Base-by-base conservation (phyloP, 2,797 vertebrate species). In the Artibeus lituratus region DNA sequence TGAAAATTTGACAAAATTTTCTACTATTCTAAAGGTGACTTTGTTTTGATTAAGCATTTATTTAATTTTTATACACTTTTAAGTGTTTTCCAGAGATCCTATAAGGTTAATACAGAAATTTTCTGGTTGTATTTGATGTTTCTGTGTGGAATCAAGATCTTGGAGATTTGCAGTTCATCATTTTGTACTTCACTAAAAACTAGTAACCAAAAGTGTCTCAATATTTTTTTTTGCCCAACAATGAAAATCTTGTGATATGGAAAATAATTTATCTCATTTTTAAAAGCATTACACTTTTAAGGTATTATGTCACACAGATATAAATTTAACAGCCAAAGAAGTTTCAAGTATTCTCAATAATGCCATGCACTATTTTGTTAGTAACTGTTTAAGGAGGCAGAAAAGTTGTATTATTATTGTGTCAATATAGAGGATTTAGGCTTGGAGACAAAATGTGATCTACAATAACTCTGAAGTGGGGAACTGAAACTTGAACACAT, bases 391-490 rank as follows among this genome's bases (percentile, higher is more conserved):
- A 42, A 91, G 32, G 16, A 62, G 8, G 9, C 35, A 14, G 7
- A 9, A 91, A 83, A 6, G 1, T 16, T 37, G 32, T 37, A 15
- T 91, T 82, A 57, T 59, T 37, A 51, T 55, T 39, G 26, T 53
- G 32, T 82, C 62, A 51, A 18, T 69, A 86, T 57, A 86, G 14
- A 9, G 7, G 81, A 90, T 62, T 84, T 69, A 78, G 6, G 2
- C 18, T 80, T 80, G 24, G 29, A 73, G 35, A 95, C 39, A 70
- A 96, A 94, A 92, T 18, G 7, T 35, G 49, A 83, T 89, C 62
- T 87, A 29, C 3, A 8, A 8, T 57, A 83, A 87, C 26, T 88
- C 37, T 44, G 72, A 94, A 76, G 10, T 84, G n/a, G 83, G 86
- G 49, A 91, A 82, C 47, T 65, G 29, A 94, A 82, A 57, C 49